Base-by-base conservation (phyloP, 2,113 vertebrate genomes). In the Psittacula cyanocephala region DNA sequence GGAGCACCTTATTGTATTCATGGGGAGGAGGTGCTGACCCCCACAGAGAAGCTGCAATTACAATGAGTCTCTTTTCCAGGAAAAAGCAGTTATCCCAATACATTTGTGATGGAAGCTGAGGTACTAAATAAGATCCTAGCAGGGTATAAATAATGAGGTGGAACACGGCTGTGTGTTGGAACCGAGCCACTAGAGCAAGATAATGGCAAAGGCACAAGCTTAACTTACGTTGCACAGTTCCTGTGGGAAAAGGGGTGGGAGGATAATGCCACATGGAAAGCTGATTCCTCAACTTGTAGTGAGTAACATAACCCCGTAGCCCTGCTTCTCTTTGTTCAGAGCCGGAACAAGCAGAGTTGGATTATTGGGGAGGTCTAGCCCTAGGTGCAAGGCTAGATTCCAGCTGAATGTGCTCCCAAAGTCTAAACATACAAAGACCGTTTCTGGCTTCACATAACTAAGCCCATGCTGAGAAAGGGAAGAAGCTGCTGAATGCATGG, bases 101-200 rank as follows among this genome's bases (percentile, higher is more conserved):
- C n/a, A 17, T 90, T 81, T 88, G 69, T 85, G 90, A 72, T 88
- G 86, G 91, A 96, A 85, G 86, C 77, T 77, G 75, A 85, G 76
- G 77, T 69, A 67, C 72, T 80, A 92, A 81, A 71, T 85, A 91
- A 96, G 80, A 84, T 94, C 79, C 94, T 87, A 70, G 69, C 91
- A 79, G 91, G 91, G 71, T 95, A 94, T 95, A 97, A 97, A 93
- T 95, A 93, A 93, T 69, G 84, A 95, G 91, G 72, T 59, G 65
- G 63, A 80, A 53, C 77, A 53, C 3, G 7, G 79, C 83, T 13
- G 13, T 6, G 8, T 62, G 23, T 71, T 94, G 94, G 93, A 97
- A 92, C n/a, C 8, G 9, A 88, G 96, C 91, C 90, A 83, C 91
- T 19, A 64, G 87, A 82, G 85, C 79, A 85, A 88, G 91, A 88